phyloP scores from a whole-genome alignment of 2,113 vertebrate genomes.

The Odobenus rosmarus region DNA sequence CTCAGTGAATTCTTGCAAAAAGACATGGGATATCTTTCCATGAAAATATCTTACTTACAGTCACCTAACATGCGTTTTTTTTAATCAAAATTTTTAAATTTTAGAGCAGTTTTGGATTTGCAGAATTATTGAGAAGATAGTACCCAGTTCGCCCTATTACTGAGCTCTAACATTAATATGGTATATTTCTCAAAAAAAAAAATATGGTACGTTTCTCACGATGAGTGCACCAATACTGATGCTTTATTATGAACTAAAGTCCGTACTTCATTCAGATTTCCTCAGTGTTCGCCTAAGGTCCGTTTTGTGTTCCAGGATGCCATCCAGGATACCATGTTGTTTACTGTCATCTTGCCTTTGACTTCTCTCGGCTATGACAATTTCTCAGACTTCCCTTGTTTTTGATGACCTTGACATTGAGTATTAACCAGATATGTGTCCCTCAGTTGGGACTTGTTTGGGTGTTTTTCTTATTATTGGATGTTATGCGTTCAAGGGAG shows the following conservation, averaged over 20 bases:
- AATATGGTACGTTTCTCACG: not conserved
- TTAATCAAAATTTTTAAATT: not conserved
- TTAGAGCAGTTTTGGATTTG: not conserved
- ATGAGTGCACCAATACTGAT: not conserved
- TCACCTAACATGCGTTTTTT: constrained; percentile 37
- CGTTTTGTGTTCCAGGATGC: not conserved
- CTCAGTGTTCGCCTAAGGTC: not conserved
- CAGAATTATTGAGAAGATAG: not conserved
- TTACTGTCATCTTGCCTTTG: not conserved
- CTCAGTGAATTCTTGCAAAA: constrained; percentile 16
- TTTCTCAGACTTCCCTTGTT: not conserved
- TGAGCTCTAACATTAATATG: not conserved
- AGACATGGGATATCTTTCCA: not conserved
- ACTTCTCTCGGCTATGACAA: not conserved
- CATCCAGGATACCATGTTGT: not conserved
- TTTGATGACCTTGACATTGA: not conserved
- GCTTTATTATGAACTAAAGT: not conserved
- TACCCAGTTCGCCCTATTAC: not conserved
- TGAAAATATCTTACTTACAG: not conserved
- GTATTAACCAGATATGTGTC: not conserved
- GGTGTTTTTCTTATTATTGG: not conserved
- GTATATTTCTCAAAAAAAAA: not conserved
- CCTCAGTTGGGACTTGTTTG: not conserved
- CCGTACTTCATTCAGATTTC: not conserved
- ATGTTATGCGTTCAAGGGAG: not conserved